phyloP scores from a whole-genome alignment of 2,888 invertebrate genomes.

The Salpingus planirostris region DNA sequence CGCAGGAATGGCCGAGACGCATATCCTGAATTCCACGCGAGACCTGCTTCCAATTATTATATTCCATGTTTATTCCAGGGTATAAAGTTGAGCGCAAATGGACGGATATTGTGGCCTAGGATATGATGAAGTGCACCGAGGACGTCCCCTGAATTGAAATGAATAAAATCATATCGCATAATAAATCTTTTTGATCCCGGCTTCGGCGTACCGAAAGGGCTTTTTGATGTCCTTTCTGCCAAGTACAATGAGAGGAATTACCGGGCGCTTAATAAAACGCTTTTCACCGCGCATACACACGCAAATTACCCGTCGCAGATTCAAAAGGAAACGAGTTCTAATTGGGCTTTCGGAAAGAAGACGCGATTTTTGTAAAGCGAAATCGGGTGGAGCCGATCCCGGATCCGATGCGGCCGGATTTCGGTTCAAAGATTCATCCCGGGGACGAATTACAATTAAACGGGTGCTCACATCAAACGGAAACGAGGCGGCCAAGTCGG shows the following conservation, averaged over 20 bases:
- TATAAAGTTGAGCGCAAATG: conserved; percentile 24
- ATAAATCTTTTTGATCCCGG: conserved; percentile 15
- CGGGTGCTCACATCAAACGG: conserved; percentile 10
- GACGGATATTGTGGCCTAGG: conserved; percentile 31
- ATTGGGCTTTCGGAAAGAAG: too few relatives aligned
- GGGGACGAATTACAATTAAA: conserved; percentile 14
- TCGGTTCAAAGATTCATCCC: too few relatives aligned
- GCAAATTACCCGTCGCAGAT: too few relatives aligned
- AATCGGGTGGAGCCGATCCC: too few relatives aligned
- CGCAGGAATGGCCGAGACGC: conserved; percentile 29
- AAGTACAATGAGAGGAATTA: not conserved
- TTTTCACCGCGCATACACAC: too few relatives aligned
- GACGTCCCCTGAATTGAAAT: conserved; percentile 27
- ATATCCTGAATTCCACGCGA: conserved; percentile 31
- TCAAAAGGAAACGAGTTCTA: too few relatives aligned
- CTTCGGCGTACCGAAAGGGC: conserved; percentile 3
- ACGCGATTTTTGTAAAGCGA: too few relatives aligned
- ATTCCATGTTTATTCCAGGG: conserved; percentile 34
- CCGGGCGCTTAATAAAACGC: conserved; percentile 1
- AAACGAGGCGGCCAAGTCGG: too few relatives aligned
- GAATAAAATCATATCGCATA: conserved; percentile 23
- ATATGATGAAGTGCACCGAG: conserved; percentile 30
- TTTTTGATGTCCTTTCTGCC: conserved; percentile 12
- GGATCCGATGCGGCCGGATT: too few relatives aligned
- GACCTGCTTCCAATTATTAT: conserved; percentile 32